A percentile compares a stretch with the other conserved stretches of the same genome.
phyloP scores from a whole-genome alignment of 2,797 vertebrate species.

The Chiloscyllium punctatum region DNA sequence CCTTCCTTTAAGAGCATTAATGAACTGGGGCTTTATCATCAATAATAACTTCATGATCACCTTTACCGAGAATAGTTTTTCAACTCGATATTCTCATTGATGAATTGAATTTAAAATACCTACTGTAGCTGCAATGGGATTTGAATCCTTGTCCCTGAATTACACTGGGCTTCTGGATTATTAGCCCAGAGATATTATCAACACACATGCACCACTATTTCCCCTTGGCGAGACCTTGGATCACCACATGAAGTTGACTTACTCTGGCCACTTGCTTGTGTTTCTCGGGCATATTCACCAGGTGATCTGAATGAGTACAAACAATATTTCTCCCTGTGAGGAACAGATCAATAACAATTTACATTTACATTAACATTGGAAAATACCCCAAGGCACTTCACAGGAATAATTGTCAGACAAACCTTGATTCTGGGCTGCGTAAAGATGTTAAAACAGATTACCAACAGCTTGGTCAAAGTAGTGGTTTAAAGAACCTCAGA shows the following conservation, averaged over 20 bases:
- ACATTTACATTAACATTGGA: too few relatives aligned
- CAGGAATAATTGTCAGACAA: too few relatives aligned
- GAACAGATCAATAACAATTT: conserved; percentile 10
- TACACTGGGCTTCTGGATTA: too few relatives aligned
- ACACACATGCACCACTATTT: not conserved
- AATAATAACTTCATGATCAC: not conserved
- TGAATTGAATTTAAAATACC: not conserved
- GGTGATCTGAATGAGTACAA: conserved; percentile 62
- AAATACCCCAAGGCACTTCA: too few relatives aligned
- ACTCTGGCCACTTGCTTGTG: conserved; percentile 71
- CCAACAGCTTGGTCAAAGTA: too few relatives aligned
- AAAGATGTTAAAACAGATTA: too few relatives aligned
- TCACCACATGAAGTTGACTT: conserved; percentile 39
- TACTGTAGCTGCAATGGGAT: not conserved
- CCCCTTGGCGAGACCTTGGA: not conserved
- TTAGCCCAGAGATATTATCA: not conserved
- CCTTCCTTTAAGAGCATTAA: too few relatives aligned
- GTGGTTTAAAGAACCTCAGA: too few relatives aligned
- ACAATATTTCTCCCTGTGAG: conserved; percentile 59
- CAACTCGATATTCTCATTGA: not conserved
- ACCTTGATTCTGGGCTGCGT: too few relatives aligned
- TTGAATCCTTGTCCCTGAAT: not conserved
- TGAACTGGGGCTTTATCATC: not conserved
- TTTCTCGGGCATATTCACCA: conserved; percentile 68
- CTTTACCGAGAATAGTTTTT: not conserved